A percentile compares a stretch with the other conserved stretches of the same genome.
Evolutionary conservation across 23 tunicate genomes (phyloP).

Genomic region (Clavelina lepadiformis): DNA sequence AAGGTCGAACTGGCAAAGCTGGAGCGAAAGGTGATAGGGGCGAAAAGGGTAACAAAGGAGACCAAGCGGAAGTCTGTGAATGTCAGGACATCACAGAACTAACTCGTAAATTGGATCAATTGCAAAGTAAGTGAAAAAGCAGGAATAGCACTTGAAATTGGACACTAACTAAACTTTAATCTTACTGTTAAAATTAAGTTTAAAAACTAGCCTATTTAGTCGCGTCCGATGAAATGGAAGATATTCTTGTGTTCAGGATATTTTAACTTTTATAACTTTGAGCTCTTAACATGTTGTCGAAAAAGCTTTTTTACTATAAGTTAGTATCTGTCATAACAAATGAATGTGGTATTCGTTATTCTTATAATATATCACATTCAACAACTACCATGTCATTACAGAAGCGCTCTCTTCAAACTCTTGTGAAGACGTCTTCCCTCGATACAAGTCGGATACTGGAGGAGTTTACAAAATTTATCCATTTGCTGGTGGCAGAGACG

Average conservation of each 20-base stretch:
- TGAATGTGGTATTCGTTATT: too few relatives aligned
- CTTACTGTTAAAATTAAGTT: too few relatives aligned
- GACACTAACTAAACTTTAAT: too few relatives aligned
- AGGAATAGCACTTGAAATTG: too few relatives aligned
- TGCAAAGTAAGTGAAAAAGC: neutral
- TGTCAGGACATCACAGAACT: neutral
- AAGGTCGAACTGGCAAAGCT: neutral
- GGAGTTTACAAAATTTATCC: constrained; percentile 29
- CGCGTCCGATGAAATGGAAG: too few relatives aligned
- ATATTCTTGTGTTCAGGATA: too few relatives aligned
- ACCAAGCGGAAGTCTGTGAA: neutral
- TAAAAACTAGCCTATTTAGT: too few relatives aligned
- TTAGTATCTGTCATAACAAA: too few relatives aligned
- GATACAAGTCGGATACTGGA: neutral
- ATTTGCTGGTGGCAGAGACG: neutral
- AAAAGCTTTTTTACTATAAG: too few relatives aligned
- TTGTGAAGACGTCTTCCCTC: neutral
- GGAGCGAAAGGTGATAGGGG: neutral
- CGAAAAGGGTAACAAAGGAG: neutral
- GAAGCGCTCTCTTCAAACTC: neutral
- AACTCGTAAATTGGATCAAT: neutral
- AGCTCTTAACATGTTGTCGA: too few relatives aligned
- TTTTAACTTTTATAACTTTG: too few relatives aligned
- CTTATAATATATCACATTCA: too few relatives aligned
- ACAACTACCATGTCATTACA: neutral